A percentile compares a stretch with the other conserved stretches of the same genome.
Conservation (phyloP, 2,797 vertebrate genomes). For the Sarcoramphus papa region DNA sequence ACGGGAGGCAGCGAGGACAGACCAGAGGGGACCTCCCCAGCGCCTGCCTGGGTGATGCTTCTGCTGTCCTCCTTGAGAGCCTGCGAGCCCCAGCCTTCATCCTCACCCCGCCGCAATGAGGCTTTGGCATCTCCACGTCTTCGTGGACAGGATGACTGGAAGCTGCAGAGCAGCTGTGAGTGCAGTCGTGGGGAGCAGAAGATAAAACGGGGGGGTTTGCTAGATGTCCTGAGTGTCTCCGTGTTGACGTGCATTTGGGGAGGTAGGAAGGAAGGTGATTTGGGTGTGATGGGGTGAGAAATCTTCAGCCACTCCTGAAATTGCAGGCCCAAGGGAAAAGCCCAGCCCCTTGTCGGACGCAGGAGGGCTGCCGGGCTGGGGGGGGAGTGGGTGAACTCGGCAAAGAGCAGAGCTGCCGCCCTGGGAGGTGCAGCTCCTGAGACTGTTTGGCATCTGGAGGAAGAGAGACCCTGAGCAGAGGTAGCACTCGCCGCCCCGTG, state of each 20-base stretch:
- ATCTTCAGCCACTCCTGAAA: neutral
- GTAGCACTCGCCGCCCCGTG: neutral
- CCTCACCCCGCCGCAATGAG: neutral
- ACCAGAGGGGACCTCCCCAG: neutral
- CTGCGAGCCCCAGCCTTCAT: neutral
- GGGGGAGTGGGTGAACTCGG: neutral
- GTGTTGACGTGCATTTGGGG: rapidly evolving
- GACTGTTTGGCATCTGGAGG: rapidly evolving
- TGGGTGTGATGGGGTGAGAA: neutral
- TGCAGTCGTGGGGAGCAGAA: neutral
- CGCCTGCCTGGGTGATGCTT: neutral
- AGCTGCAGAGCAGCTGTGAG: too few species aligned
- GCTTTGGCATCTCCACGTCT: neutral
- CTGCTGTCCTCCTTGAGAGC: neutral
- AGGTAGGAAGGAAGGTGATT: neutral
- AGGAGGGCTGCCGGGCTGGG: neutral
- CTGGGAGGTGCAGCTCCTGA: neutral
- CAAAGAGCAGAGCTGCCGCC: neutral
- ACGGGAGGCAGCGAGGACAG: neutral
- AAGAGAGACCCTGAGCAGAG: neutral
- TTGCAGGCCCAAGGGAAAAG: neutral
- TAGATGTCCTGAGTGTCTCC: too few species aligned
- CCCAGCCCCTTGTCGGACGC: rapidly evolving
- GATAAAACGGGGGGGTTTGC: neutral
- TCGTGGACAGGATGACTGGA: neutral